Evolutionary conservation across 2,113 vertebrate species (phyloP), one percentile per base, ranked within the genome.

Genomic region (Nymphicus hollandicus): DNA sequence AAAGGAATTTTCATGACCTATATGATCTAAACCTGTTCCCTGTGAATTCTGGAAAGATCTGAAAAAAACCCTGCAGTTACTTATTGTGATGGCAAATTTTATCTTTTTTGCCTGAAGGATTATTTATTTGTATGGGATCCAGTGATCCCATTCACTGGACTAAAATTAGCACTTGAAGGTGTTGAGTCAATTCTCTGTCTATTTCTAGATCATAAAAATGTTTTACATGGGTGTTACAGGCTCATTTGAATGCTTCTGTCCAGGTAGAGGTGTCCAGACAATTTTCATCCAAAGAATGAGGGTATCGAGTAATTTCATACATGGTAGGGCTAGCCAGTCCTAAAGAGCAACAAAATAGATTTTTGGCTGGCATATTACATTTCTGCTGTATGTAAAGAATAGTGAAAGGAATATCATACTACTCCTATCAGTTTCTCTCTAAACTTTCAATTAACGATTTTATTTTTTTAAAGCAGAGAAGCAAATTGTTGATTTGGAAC

Each of bases 391-490:
- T 35, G 5, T 53, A 80, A 91, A 17, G 47, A 81, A 37, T 23
- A 55, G 24, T 46, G 39, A 43, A 81, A 77, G 18, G 24, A 77
- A 39, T 43, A 53, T 6, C 19, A 60, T 44, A 10, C 7, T 13
- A 2, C 9, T 80, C 24, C 33, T 73, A 52, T n/a, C 47, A 23
- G 7, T 43, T 68, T 92, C 20, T 74, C 18, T 68, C 33, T 58
- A 35, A 84, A 56, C 11, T 72, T 70, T 72, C 33, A 81, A 44
- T 35, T 93, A 73, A 76, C 53, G 35, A 58, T 80, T 82, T 87
- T 84, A 46, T 39, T 91, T 93, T 93, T 96, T 89, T 94, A 79
- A 93, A 91, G 49, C 35, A 69, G 69, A 80, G 18, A 61, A 60
- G 37, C 20, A 82, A 93, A 77, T 77, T 84, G 43, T 93, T 92